These are phyloP conservation scores for Percina caprodes DNA, from an alignment of 2,113 vertebrate genomes.

Conservation along the genomic window DNA sequence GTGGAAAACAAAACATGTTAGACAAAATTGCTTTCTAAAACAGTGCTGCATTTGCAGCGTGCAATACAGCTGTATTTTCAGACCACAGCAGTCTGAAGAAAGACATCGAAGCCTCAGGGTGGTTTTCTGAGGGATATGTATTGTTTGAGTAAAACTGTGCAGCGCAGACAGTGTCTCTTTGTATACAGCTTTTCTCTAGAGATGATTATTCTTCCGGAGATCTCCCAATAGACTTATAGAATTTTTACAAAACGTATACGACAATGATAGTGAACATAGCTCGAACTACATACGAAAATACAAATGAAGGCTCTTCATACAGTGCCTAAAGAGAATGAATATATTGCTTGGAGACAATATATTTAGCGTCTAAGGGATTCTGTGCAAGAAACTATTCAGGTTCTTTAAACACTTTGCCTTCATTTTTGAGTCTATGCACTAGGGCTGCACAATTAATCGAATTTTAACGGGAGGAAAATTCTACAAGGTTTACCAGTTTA, in stretches of 20 bases:
- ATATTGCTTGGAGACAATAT: slow-evolving; percentile 23
- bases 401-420: slow-evolving; percentile 26
- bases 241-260: slow-evolving; percentile 45
- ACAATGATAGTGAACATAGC: slow-evolving; percentile 29
- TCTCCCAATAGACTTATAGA: slow-evolving; percentile 23
- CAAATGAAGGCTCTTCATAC: slow-evolving; percentile 24
- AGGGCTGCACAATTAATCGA: no score
- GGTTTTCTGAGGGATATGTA: slow-evolving; percentile 56
- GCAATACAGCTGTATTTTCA: slow-evolving; percentile 28
- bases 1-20: slow-evolving; percentile 12
- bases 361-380: neutral
- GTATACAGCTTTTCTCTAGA: slow-evolving; percentile 47
- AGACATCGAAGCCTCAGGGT: slow-evolving; percentile 43
- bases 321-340: slow-evolving; percentile 36
- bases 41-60: neutral
- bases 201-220: slow-evolving; percentile 55
- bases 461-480: no score
- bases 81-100: slow-evolving; percentile 20
- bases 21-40: slow-evolving; percentile 37
- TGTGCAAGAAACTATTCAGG: neutral
- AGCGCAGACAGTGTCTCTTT: slow-evolving; percentile 55
- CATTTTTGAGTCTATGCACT: neutral
- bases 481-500: no score
- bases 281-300: slow-evolving; percentile 12
- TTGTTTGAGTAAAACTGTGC: slow-evolving; percentile 56